Base-by-base conservation (phyloP, 2,888 invertebrate species). In the Deilephila elpenor region DNA sequence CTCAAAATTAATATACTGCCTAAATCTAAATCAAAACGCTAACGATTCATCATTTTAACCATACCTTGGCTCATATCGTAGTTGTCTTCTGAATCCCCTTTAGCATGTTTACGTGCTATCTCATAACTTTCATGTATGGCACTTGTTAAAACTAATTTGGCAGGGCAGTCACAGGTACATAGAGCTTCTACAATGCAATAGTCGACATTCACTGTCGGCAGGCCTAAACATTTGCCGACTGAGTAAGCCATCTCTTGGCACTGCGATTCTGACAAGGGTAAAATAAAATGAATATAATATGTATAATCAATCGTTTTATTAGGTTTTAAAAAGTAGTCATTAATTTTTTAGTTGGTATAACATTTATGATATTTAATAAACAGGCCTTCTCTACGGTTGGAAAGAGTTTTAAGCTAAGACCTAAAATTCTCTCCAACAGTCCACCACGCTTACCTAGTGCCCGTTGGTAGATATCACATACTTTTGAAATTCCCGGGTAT, bases 151-250 rank as follows among this genome's bases (percentile, higher is more conserved):
- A 83, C 70, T 34, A 61, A 59, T 84, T 87, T 91, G 0, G 93
- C 89, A 3, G 85, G 73, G 76, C 87, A 86, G 1, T 84, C 76
- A 72, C 87, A 84, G 0, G 82, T 74, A 77, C 89, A 89, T 59
- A 95, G 83, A 51, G 94, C 93, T 83, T 95, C 93, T 74, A 92
- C 93, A 81, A 93, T 94, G 84, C 93, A 90, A 51, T 86, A 82
- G 84, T 95, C 96, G 74, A 95, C 90, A 84, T 91, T 95, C 75
- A 94, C 80, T 6, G 93, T 92, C 0, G 95, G 95, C 74, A 96
- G 77, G 5, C 84, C 78, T 4, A 96, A 83, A 6, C 77, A 80
- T 82, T 91, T 94, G 5, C 95, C 95, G 25, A 93, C 74, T 2
- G 89, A 80, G 77, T 91, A 92, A 5, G 93, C 93, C 72, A 93